Base-by-base conservation (phyloP, 64 coral and sea anemone genomes). In the Porites lutea region DNA sequence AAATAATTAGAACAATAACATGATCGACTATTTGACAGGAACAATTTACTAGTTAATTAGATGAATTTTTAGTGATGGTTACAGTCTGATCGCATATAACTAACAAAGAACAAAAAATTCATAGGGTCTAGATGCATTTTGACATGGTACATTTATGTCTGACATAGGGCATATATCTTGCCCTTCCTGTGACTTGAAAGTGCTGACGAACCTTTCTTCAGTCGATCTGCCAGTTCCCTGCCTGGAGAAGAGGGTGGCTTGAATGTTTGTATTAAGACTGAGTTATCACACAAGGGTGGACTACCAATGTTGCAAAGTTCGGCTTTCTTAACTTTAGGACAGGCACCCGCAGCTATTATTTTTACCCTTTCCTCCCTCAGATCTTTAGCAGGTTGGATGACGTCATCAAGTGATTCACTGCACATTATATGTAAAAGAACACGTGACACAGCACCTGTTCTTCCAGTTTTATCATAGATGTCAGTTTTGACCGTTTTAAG, bases 241-340 rank as follows among this genome's bases (percentile, higher is more conserved):
- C 64, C 89, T 43, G 89, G 89, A 82, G 61, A 52, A 27, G 51
- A 65, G 4, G 75, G 71, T 9, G 89, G 89, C 70, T 83, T 82
- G 8, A 82, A 59, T 59, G 63, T 82, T 18, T 83, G 66, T 43
- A 91, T 83, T 8, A 91, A 58, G 13, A 91, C 44, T 12, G 89
- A 79, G 49, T 91, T 91, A 43, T 74, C 45, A 82, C 89, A 91
- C 11, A 79, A 44, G 10, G 89, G 89, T 4, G 89, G 89, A 74
- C 89, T 91, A 8, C 89, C 89, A 54, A 91, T 91, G 6, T 82
- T 72, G 9, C 89, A 91, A 48, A 91, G 71, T 48, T 91, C 89
- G 13, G 78, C 64, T 48, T 91, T 91, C 51, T 55, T 91, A 14
- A 70, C 78, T 19, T 20, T 13, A 43, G 76, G 21, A 72, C 89